A percentile compares a stretch with the other conserved stretches of the same genome.
phyloP scores from a whole-genome alignment of 2,888 invertebrate species.

The Clistopyga incitator region DNA sequence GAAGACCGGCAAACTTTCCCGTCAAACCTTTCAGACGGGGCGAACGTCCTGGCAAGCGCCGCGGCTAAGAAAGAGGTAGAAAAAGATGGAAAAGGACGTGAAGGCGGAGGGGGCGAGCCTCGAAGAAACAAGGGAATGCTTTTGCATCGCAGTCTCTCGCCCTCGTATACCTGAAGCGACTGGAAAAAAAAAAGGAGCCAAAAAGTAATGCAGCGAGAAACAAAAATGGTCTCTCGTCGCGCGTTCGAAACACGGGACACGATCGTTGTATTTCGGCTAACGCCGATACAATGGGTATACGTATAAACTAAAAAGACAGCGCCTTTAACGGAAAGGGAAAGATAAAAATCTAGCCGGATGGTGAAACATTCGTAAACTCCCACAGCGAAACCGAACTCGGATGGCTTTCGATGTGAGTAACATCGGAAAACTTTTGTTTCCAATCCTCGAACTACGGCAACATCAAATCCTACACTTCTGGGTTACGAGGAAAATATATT shows the following conservation, averaged over 20 bases:
- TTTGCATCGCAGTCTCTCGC: constrained; percentile 80
- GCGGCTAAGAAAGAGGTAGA: constrained; percentile 46
- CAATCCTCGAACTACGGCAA: constrained; percentile 51
- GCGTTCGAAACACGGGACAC: constrained; percentile 50
- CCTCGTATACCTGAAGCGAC: constrained; percentile 63
- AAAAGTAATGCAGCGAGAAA: constrained; percentile 48
- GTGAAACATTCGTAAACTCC: constrained; percentile 59
- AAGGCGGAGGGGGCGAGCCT: constrained; percentile 69
- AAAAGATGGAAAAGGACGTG: constrained; percentile 62
- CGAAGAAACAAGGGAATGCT: constrained; percentile 83
- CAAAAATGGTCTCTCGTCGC: constrained; percentile 58
- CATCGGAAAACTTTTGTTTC: constrained; percentile 56
- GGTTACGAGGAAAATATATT: constrained; percentile 46
- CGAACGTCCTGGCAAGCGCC: constrained; percentile 53
- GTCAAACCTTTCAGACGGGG: constrained; percentile 78
- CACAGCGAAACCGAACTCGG: constrained; percentile 41
- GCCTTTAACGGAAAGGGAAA: constrained; percentile 22
- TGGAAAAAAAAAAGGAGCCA: constrained; percentile 41
- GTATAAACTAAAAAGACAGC: constrained; percentile 54
- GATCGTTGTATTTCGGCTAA: constrained; percentile 51
- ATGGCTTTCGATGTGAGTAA: constrained; percentile 27
- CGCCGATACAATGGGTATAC: constrained; percentile 26
- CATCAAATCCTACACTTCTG: constrained; percentile 28
- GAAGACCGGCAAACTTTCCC: constrained; percentile 75
- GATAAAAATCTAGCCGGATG: constrained; percentile 45